A percentile compares a stretch with the other conserved stretches of the same genome.
Evolutionary conservation across 2,797 vertebrate species (phyloP).

Genomic region (Remorina albescens): DNA sequence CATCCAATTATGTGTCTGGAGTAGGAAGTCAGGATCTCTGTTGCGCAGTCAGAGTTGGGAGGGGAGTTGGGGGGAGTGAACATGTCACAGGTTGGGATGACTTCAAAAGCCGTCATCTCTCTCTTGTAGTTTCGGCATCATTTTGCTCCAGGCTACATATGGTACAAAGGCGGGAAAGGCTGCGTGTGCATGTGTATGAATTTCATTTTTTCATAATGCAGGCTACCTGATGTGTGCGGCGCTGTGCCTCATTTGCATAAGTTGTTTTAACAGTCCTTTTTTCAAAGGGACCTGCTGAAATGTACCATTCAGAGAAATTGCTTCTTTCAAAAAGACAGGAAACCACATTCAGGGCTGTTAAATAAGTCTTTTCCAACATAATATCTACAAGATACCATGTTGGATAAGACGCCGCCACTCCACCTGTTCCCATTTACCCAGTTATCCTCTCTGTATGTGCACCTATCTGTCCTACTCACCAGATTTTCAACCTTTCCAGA

Average conservation of each 20-base stretch:
- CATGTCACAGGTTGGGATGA: slow-evolving; percentile 40
- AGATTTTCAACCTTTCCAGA: too few species aligned
- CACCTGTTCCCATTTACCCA: too few species aligned
- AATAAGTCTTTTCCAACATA: not conserved
- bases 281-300: slow-evolving; percentile 72
- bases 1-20: slow-evolving; percentile 36
- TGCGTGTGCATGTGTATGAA: slow-evolving; percentile 22
- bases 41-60: slow-evolving; percentile 3
- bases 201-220: slow-evolving; percentile 42
- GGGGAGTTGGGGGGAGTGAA: slow-evolving; percentile 23
- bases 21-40: slow-evolving; percentile 12
- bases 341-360: slow-evolving; percentile 12
- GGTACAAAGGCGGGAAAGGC: slow-evolving; percentile 40
- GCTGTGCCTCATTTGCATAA: slow-evolving; percentile 66
- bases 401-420: too few species aligned
- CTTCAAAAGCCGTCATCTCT: slow-evolving; percentile 67
- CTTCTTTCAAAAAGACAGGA: slow-evolving; percentile 21
- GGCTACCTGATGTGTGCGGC: slow-evolving; percentile 53
- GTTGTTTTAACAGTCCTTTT: slow-evolving; percentile 65
- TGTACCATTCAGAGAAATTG: slow-evolving; percentile 50
- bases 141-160: slow-evolving; percentile 41
- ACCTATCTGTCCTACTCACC: too few species aligned
- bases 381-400: not conserved
- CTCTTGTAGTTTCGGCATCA: slow-evolving; percentile 40
- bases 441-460: too few species aligned